A percentile compares a stretch with the other conserved stretches of the same genome.
phyloP scores from a whole-genome alignment of 2,888 invertebrate species.

The Coremacera marginata region DNA sequence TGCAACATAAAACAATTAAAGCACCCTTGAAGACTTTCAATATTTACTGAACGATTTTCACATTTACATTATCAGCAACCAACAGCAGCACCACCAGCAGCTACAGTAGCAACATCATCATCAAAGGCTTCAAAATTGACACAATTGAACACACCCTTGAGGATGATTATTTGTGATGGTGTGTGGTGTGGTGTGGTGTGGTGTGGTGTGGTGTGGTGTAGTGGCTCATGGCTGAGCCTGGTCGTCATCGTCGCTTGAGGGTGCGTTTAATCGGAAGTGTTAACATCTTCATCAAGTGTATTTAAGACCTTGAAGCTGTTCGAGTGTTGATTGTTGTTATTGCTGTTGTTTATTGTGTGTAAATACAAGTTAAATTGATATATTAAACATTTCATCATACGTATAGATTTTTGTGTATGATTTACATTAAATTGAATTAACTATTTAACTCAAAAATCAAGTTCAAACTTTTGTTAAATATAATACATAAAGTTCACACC shows the following conservation, averaged over 20 bases:
- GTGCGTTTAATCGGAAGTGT: slow-evolving; percentile 57
- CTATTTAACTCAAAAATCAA: too few relatives aligned
- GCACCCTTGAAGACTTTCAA: not conserved
- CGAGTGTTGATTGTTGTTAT: slow-evolving; percentile 28
- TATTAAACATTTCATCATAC: slow-evolving; percentile 26
- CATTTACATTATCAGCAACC: slow-evolving; percentile 3
- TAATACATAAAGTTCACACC: too few relatives aligned
- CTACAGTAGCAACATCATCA: slow-evolving; percentile 34
- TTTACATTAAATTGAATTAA: too few relatives aligned
- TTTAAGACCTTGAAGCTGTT: slow-evolving; percentile 1
- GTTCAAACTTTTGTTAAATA: too few relatives aligned
- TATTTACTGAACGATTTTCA: not conserved
- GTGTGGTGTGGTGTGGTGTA: not conserved
- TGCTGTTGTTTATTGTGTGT: slow-evolving; percentile 38
- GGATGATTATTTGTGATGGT: slow-evolving; percentile 13
- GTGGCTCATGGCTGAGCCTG: not conserved
- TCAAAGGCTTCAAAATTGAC: slow-evolving; percentile 41
- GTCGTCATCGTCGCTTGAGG: slow-evolving; percentile 35
- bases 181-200: not conserved
- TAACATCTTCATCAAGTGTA: slow-evolving; percentile 57
- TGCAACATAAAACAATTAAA: slow-evolving; percentile 32
- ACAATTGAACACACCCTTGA: slow-evolving; percentile 38
- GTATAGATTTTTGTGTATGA: too few relatives aligned
- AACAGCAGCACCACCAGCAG: not conserved
- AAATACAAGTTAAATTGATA: slow-evolving; percentile 45